Evolutionary conservation across 1,140 invertebrate genomes (phyloP).

Genomic region (Procambarus clarkii): DNA sequence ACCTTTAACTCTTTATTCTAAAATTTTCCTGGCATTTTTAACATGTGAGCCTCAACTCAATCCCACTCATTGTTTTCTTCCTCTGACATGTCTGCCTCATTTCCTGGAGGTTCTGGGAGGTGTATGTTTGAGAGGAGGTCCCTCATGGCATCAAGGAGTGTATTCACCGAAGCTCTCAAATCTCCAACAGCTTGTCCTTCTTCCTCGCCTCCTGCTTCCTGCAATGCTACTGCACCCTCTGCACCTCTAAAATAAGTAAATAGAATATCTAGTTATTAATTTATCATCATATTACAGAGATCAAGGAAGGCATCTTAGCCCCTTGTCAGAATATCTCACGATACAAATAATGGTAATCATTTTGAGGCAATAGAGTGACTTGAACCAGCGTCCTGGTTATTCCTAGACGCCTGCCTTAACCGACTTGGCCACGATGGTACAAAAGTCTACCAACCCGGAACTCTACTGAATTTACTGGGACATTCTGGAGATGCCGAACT

Average conservation of each 20-base stretch:
- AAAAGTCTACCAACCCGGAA: no score
- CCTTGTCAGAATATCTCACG: no score
- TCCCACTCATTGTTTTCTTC: conserved; percentile 74
- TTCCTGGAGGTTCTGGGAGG: conserved; percentile 76
- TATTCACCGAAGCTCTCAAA: conserved; percentile 81
- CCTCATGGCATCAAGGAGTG: conserved; percentile 84
- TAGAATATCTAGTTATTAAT: no score
- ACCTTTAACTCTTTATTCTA: background rate
- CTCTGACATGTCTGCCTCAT: conserved; percentile 74
- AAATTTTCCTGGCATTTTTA: background rate
- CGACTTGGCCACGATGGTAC: no score
- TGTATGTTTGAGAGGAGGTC: conserved; percentile 83
- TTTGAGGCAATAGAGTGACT: no score
- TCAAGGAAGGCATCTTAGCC: no score
- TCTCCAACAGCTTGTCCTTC: conserved; percentile 74
- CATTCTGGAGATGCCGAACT: no score
- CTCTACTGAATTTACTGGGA: no score
- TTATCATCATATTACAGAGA: no score
- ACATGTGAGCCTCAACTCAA: background rate
- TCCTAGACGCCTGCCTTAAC: no score
- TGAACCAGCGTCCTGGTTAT: no score
- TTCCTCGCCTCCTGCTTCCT: conserved; percentile 73
- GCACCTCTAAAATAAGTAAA: background rate
- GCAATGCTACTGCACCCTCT: conserved; percentile 67
- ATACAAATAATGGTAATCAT: no score